These are phyloP conservation scores for Microtus montanus DNA, from an alignment of 2,113 vertebrate genomes.

Conservation along the genomic window DNA sequence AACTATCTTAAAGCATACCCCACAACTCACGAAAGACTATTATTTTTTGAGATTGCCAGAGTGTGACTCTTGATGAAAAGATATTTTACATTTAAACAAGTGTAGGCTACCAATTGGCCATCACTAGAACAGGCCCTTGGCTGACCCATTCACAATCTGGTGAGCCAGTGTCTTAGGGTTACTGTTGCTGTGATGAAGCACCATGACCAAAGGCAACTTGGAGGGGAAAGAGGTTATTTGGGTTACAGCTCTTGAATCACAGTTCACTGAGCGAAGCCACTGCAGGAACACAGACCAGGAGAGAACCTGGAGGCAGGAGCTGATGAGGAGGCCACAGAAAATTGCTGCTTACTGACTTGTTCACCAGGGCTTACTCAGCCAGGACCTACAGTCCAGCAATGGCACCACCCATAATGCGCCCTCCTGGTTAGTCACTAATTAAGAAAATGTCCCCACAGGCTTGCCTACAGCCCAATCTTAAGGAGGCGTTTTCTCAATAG, in stretches of 20 bases:
- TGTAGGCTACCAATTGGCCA: background rate
- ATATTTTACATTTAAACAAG: background rate
- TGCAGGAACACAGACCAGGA: background rate
- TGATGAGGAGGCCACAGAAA: background rate
- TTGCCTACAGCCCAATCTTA: background rate
- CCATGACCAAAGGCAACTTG: background rate
- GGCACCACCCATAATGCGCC: background rate
- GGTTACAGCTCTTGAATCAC: background rate
- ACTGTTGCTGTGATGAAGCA: background rate
- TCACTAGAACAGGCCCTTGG: background rate
- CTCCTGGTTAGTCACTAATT: background rate
- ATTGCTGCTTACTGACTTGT: background rate
- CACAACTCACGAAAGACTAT: background rate
- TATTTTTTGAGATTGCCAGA: background rate
- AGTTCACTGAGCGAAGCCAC: background rate
- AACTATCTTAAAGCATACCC: background rate
- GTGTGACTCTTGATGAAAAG: background rate
- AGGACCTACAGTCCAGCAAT: background rate
- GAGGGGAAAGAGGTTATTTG: background rate
- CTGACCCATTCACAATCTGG: background rate
- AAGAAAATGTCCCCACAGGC: background rate
- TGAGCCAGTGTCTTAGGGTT: background rate
- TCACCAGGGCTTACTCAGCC: background rate
- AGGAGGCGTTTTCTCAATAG: background rate
- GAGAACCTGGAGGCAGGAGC: background rate